These are phyloP conservation scores for Battus philenor DNA, from an alignment of 1,140 invertebrate species.

Conservation along the genomic window DNA sequence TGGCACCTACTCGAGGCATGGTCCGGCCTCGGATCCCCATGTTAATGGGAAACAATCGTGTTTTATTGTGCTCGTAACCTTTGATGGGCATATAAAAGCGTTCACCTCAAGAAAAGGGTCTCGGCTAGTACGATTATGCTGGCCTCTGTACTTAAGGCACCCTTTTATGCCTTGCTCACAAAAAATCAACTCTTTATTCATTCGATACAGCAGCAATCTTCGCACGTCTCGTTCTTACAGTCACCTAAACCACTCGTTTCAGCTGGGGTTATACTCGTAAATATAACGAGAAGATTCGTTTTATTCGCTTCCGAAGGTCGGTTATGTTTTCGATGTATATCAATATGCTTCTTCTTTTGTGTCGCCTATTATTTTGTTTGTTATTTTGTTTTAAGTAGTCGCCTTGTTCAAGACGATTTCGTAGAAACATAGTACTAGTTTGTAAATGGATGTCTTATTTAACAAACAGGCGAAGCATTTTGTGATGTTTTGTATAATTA, in stretches of 20 bases:
- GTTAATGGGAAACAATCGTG: conserved; percentile 71
- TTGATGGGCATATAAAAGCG: conserved; percentile 66
- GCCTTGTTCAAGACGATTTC: no score
- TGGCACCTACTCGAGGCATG: background rate
- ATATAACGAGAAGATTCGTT: conserved; percentile 3
- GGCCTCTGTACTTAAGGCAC: conserved; percentile 53
- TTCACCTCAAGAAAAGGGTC: conserved; percentile 59
- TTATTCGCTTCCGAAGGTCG: conserved; percentile 6
- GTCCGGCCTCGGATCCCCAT: conserved; percentile 29
- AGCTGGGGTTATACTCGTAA: conserved; percentile 4
- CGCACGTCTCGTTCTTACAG: background rate
- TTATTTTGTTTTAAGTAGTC: background rate
- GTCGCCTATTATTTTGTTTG: background rate
- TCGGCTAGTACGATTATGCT: conserved; percentile 51
- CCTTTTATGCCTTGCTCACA: conserved; percentile 48
- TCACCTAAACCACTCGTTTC: conserved; percentile 3
- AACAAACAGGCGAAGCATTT: no score
- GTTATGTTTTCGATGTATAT: no score
- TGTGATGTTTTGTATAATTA: no score
- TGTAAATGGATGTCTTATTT: no score
- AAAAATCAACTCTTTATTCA: conserved; percentile 52
- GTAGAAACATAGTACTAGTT: no score
- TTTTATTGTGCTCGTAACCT: conserved; percentile 68
- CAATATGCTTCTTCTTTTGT: no score
- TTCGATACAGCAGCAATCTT: conserved; percentile 32